phyloP scores from a whole-genome alignment of 2,888 invertebrate genomes.

The Drosophila parthenogenetica region DNA sequence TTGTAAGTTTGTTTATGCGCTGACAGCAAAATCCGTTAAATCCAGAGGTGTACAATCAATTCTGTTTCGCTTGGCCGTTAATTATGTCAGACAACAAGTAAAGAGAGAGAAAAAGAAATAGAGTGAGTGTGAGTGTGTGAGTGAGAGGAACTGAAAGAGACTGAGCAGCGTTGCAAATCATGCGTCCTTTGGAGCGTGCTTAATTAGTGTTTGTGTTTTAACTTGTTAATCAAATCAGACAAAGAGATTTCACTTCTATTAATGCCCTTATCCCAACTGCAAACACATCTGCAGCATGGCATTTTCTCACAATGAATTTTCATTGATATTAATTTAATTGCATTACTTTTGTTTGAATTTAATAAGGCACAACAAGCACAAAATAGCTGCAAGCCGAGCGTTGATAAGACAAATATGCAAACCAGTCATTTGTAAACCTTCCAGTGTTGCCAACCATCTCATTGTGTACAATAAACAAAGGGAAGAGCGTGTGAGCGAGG shows the following conservation, averaged over 20 bases:
- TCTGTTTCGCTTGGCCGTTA: slow-evolving; percentile 42
- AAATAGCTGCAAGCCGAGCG: slow-evolving; percentile 8
- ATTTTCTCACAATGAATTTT: not conserved
- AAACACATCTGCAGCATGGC: slow-evolving; percentile 1
- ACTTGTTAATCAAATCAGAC: slow-evolving; percentile 26
- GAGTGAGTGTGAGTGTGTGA: not conserved
- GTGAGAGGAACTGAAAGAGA: not conserved
- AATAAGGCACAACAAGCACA: slow-evolving; percentile 2
- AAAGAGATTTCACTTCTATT: slow-evolving; percentile 28
- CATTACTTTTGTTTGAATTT: not conserved
- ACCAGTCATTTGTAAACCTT: slow-evolving; percentile 1
- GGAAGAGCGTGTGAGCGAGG: not conserved
- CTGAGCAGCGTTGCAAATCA: slow-evolving; percentile 6
- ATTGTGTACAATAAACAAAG: slow-evolving; percentile 31
- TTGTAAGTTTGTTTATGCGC: slow-evolving; percentile 9
- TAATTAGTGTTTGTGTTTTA: slow-evolving; percentile 45
- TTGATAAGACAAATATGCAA: slow-evolving; percentile 25
- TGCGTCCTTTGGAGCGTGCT: slow-evolving; percentile 46
- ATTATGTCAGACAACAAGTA: slow-evolving; percentile 39
- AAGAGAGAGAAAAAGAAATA: slow-evolving; percentile 5
- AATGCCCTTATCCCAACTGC: slow-evolving; percentile 19
- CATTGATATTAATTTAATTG: slow-evolving; percentile 1
- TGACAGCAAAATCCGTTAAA: slow-evolving; percentile 47
- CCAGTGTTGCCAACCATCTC: slow-evolving; percentile 1
- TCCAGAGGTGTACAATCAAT: slow-evolving; percentile 37